Conservation (phyloP, 1,140 invertebrate species). For the Tetramorium parvispinum region DNA sequence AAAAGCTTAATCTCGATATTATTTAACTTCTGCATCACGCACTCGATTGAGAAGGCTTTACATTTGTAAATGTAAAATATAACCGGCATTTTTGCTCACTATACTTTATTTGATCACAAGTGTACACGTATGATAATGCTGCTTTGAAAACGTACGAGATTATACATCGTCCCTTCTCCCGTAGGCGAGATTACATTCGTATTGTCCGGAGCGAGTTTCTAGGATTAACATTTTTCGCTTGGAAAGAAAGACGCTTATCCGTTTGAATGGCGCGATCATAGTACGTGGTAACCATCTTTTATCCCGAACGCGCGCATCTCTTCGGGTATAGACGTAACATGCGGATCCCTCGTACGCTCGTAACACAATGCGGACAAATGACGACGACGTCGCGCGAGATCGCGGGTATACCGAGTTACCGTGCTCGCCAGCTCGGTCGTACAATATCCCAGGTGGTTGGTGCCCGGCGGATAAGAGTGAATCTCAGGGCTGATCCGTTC, state of each 20-base stretch:
- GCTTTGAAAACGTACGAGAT: neutral
- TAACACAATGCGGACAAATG: slow-evolving; percentile 69
- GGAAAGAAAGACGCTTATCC: slow-evolving; percentile 27
- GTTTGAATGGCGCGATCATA: slow-evolving; percentile 52
- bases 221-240: slow-evolving; percentile 53
- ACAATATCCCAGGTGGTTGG: slow-evolving; percentile 48
- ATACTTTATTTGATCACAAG: neutral
- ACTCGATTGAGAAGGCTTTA: neutral
- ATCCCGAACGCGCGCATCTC: slow-evolving; percentile 35
- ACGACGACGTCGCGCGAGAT: slow-evolving; percentile 68
- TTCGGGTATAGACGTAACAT: slow-evolving; percentile 28
- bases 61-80: neutral
- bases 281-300: slow-evolving; percentile 45
- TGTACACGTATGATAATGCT: slow-evolving; percentile 18
- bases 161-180: neutral
- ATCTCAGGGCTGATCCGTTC: slow-evolving; percentile 40
- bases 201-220: slow-evolving; percentile 4
- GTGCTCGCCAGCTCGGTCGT: slow-evolving; percentile 61
- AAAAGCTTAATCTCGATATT: neutral
- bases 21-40: neutral
- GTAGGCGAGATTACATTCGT: slow-evolving; percentile 12
- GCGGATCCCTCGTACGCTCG: slow-evolving; percentile 18
- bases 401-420: slow-evolving; percentile 51
- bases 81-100: neutral
- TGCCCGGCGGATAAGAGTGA: slow-evolving; percentile 46